Evolutionary conservation across 2,797 vertebrate genomes (phyloP).

Genomic region (Sphaeramia orbicularis): DNA sequence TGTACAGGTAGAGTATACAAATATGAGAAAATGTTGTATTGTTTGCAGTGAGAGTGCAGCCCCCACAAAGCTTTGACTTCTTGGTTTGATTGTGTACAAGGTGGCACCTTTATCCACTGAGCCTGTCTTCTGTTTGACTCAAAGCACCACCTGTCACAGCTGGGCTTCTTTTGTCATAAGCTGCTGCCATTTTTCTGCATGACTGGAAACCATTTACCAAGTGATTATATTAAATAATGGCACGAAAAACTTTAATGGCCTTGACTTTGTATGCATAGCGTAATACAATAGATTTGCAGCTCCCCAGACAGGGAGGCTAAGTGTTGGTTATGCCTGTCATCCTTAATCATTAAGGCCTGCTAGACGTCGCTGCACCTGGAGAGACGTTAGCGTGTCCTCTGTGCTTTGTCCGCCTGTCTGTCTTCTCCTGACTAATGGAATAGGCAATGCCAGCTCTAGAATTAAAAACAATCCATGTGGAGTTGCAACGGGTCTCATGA

Average conservation of each 20-base stretch:
- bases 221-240: conserved; percentile 58
- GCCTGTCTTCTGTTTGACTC: conserved; percentile 42
- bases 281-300: conserved; percentile 31
- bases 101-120: conserved; percentile 19
- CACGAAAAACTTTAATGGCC: conserved; percentile 38
- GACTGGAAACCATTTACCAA: conserved; percentile 62
- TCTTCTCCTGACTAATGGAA: conserved; percentile 53
- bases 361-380: conserved; percentile 65
- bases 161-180: conserved; percentile 41
- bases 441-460: conserved; percentile 29
- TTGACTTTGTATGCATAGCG: conserved; percentile 43
- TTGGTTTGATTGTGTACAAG: conserved; percentile 18
- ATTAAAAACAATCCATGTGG: conserved; percentile 44
- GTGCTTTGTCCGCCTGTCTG: conserved; percentile 54
- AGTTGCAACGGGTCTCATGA: conserved; percentile 46
- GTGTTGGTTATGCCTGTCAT: conserved; percentile 63
- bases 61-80: background rate
- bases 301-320: conserved; percentile 36
- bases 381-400: conserved; percentile 55
- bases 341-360: conserved; percentile 42
- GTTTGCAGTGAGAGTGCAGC: conserved; percentile 35
- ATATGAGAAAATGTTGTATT: conserved; percentile 13
- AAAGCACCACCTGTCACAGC: conserved; percentile 63
- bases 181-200: conserved; percentile 45
- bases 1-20: conserved; percentile 22